These are phyloP conservation scores for Parochlus steinenii DNA, from an alignment of 2,888 invertebrate genomes.

Conservation along the genomic window DNA sequence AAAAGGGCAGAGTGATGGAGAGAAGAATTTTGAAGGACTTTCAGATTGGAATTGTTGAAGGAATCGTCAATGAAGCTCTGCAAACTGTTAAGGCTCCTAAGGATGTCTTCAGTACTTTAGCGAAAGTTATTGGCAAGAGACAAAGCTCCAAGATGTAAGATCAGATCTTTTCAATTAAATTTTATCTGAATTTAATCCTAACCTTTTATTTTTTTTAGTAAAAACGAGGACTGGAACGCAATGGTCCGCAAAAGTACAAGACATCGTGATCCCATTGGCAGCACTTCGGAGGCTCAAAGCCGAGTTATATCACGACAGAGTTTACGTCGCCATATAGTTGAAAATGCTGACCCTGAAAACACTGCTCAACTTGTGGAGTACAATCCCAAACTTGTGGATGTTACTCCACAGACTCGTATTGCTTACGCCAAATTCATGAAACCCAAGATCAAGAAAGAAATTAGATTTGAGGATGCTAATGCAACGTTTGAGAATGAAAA, in stretches of 20 bases:
- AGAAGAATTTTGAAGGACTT: constrained; percentile 74
- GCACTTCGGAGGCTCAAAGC: constrained; percentile 46
- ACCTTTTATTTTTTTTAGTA: constrained; percentile 22
- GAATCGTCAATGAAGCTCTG: constrained; percentile 56
- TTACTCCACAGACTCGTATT: constrained; percentile 61
- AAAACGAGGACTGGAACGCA: constrained; percentile 72
- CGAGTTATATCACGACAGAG: constrained; percentile 48
- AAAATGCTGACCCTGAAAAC: constrained; percentile 46
- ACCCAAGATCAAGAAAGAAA: constrained; percentile 46
- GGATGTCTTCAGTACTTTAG: constrained; percentile 71
- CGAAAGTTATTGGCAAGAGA: constrained; percentile 58
- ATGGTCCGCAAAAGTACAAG: constrained; percentile 55
- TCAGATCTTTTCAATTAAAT: background rate
- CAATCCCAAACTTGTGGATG: constrained; percentile 59
- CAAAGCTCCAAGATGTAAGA: constrained; percentile 14
- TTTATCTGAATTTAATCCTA: background rate
- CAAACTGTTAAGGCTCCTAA: constrained; percentile 45
- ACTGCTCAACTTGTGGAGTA: constrained; percentile 58
- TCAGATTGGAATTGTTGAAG: constrained; percentile 78
- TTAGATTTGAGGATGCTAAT: constrained; percentile 20
- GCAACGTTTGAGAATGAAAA: constrained; percentile 13
- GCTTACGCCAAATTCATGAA: constrained; percentile 82
- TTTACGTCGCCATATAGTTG: constrained; percentile 49
- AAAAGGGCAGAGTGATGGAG: constrained; percentile 75
- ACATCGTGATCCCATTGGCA: constrained; percentile 61